A percentile compares a stretch with the other conserved stretches of the same genome.
Evolutionary conservation across 1,140 invertebrate genomes (phyloP).

Genomic region (Drosophila funebris): DNA sequence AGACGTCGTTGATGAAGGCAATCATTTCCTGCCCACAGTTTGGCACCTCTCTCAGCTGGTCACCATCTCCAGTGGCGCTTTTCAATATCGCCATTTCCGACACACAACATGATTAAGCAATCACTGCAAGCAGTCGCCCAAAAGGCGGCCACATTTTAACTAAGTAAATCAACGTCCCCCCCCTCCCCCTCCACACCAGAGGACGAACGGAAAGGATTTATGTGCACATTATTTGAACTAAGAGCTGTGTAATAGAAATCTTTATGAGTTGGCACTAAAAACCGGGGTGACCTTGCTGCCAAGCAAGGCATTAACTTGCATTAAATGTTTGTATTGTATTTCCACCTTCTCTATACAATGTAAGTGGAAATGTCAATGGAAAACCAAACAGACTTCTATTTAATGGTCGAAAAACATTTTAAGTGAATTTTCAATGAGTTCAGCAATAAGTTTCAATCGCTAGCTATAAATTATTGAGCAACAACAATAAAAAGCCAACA

Average conservation of each 20-base stretch:
- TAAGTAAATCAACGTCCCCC: slow-evolving; percentile 48
- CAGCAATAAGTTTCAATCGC: neutral
- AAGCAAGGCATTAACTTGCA: slow-evolving; percentile 55
- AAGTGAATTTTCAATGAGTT: slow-evolving; percentile 14
- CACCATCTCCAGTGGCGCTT: slow-evolving; percentile 64
- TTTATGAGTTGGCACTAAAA: slow-evolving; percentile 69
- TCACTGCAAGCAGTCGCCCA: slow-evolving; percentile 39
- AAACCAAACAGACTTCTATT: neutral
- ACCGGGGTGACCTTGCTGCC: slow-evolving; percentile 18
- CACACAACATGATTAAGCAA: slow-evolving; percentile 77
- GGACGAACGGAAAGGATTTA: slow-evolving; percentile 58
- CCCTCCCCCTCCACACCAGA: too few relatives aligned
- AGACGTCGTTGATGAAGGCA: neutral
- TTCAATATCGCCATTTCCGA: slow-evolving; percentile 76
- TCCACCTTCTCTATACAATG: slow-evolving; percentile 9
- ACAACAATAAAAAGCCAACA: neutral
- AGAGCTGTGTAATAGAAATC: slow-evolving; percentile 38
- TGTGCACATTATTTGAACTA: slow-evolving; percentile 60
- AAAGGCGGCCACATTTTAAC: slow-evolving; percentile 60
- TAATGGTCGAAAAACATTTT: slow-evolving; percentile 1
- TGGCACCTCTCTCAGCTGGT: slow-evolving; percentile 10
- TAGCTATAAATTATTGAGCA: slow-evolving; percentile 5
- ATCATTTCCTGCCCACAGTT: slow-evolving; percentile 3
- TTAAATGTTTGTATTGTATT: slow-evolving; percentile 9
- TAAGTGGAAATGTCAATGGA: neutral